phyloP scores from a whole-genome alignment of 2,888 invertebrate genomes.

The Hydrotaea cyrtoneurina region DNA sequence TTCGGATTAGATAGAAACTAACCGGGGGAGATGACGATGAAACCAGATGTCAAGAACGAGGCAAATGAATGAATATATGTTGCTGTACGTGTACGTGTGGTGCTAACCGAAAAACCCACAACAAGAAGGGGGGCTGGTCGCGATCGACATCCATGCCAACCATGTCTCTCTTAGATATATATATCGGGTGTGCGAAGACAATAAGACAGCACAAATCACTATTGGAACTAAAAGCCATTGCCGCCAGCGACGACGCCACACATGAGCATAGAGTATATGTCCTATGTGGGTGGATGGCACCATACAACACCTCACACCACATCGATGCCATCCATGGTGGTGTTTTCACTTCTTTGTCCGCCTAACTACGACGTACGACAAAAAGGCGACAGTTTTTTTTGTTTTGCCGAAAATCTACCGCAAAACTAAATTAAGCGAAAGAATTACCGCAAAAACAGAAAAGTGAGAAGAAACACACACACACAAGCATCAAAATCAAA shows the following conservation, averaged over 20 bases:
- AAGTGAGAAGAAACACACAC: not conserved
- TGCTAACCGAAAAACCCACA: not conserved
- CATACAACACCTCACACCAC: not conserved
- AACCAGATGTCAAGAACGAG: not conserved
- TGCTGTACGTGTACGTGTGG: not conserved
- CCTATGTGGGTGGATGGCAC: not conserved
- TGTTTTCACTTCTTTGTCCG: not conserved
- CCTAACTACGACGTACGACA: not conserved
- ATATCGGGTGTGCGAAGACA: not conserved
- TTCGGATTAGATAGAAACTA: not conserved
- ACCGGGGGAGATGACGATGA: not conserved
- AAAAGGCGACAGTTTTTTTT: slow-evolving; percentile 41
- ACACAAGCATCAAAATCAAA: slow-evolving; percentile 11
- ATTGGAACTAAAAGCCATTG: slow-evolving; percentile 7
- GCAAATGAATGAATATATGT: slow-evolving; percentile 3
- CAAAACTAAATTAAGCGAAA: slow-evolving; percentile 28
- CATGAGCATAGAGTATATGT: not conserved
- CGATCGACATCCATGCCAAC: not conserved
- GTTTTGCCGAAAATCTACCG: not conserved
- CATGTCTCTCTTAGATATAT: not conserved
- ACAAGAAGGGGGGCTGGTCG: not conserved
- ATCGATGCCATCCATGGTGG: not conserved
- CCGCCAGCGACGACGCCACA: not conserved
- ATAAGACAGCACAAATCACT: slow-evolving; percentile 8
- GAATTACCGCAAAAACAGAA: not conserved